Percentiles rank a stretch among this genome's conserved stretches.
phyloP scores from a whole-genome alignment of 2,888 invertebrate species.

The Platerodrilus igneus region DNA sequence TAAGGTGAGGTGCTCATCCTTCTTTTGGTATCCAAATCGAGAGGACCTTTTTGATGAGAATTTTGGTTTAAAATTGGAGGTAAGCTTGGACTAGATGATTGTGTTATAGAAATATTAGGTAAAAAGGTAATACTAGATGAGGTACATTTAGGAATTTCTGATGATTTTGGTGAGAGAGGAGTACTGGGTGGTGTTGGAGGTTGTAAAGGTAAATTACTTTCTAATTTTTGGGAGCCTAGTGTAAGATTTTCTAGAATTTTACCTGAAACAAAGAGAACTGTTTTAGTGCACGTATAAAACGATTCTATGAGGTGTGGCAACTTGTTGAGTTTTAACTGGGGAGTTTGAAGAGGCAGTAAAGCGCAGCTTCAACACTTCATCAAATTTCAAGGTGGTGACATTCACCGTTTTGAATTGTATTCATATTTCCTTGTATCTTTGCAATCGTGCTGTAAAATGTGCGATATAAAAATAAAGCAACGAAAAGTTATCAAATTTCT shows the following conservation, averaged over 20 bases:
- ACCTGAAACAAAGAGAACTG: slow-evolving; percentile 37
- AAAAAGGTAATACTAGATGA: slow-evolving; percentile 33
- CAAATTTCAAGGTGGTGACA: too few relatives aligned
- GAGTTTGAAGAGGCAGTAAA: too few relatives aligned
- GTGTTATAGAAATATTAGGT: slow-evolving; percentile 38
- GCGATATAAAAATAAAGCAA: too few relatives aligned
- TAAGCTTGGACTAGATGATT: slow-evolving; percentile 42
- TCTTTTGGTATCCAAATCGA: slow-evolving; percentile 35
- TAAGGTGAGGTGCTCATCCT: slow-evolving; percentile 26
- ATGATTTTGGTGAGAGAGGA: slow-evolving; percentile 46
- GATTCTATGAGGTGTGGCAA: background rate
- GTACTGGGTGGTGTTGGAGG: slow-evolving; percentile 52
- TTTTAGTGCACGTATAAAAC: too few relatives aligned
- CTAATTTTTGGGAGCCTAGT: slow-evolving; percentile 34
- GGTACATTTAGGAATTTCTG: slow-evolving; percentile 31
- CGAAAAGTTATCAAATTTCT: too few relatives aligned
- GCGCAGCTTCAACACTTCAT: too few relatives aligned
- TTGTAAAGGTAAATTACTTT: slow-evolving; percentile 43
- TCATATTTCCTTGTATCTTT: too few relatives aligned
- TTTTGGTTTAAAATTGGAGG: slow-evolving; percentile 36
- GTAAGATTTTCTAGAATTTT: slow-evolving; percentile 50
- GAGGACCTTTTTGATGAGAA: slow-evolving; percentile 34
- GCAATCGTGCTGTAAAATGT: too few relatives aligned
- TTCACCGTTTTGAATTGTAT: too few relatives aligned
- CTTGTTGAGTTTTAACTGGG: background rate